Evolutionary conservation across 1,140 invertebrate species (phyloP), one percentile per base, ranked within the genome.

Genomic region (Euschistus heros): DNA sequence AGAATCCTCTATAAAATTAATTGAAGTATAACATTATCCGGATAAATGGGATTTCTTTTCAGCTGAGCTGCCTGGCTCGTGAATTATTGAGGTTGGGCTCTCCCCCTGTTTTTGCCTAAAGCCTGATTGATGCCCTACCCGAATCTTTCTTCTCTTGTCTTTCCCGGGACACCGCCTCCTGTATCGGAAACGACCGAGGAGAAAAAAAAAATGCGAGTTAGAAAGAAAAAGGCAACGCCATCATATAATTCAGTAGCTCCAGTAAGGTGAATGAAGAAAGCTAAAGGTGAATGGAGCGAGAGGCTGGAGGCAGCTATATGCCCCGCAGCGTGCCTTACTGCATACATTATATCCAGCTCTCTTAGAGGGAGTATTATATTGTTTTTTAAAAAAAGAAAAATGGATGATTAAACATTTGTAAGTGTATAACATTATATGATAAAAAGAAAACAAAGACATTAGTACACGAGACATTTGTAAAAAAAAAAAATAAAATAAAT

Each of bases 21-120:
- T 57, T 57, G 54, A 57, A 57, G 54, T 57, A 57, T 57, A 57
- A 20, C 54, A 57, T 57, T 57, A 57, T 24, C 20, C 10, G 20
- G 24, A 26, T 24, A 17, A 22, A 22, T 57, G 20, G 24, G 24
- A 15, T 24, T 50, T 50, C 47, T 50, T 50, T 50, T 22, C 10
- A 50, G 20, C 6, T 4, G 33, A 37, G 33, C 33, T 37, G 33
- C 33, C 33, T 37, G 33, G 18, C 24, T 57, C 54, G 54, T 57
- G 54, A 57, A 57, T 57, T 57, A 57, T 57, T 57, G 54, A 57
- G 54, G 24, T 22, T 57, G 20, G 54, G 14, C 18, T 22, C 18
- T 22, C 18, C 14, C 20, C 7, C 54, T 26, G 18, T 57, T 57
- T 57, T 57, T 57, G 54, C 24, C 54, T 24, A 20, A 26, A 17